Evolutionary conservation across 2,888 invertebrate genomes (phyloP), one percentile per base, ranked within the genome.

Genomic region (Drosophila lacicola): DNA sequence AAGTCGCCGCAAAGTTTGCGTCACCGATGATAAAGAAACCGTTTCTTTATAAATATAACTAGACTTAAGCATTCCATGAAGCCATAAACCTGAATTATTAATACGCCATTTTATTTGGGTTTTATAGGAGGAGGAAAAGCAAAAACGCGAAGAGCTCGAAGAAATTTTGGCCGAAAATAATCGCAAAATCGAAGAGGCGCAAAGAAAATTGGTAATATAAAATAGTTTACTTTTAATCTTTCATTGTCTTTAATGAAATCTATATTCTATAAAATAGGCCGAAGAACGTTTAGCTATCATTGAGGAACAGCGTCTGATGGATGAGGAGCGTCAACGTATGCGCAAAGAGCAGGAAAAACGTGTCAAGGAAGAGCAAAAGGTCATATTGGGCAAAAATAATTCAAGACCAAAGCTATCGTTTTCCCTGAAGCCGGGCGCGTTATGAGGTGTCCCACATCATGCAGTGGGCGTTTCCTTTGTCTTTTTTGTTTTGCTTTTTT

Each of bases 111-210:
- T 79, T 82, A 78, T 90, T 90, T 89, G 88, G 87, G 80, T 90
- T 91, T 95, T 95, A 95, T 97, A 99, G 98, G 98, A 98, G 95
- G 98, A 98, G 95, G 98, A 99, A 94, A 95, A 95, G 93, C 96
- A 96, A 94, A 98, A 98, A 94, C 96, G 98, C 90, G 97, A 97
- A 95, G 97, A 98, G 93, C 95, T 98, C 92, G 98, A 98, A 94
- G 95, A 95, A 93, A 98, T 98, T 93, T 96, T 98, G 95, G 98
- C 97, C 90, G 98, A 99, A 94, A 99, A 99, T 94, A 98, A 98
- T 95, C 95, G 95, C 93, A 98, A 98, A 94, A 98, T 98, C 83
- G 98, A 98, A 93, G 98, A 98, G 93, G 98, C 98, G 83, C 98
- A 98, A 94, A 96, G 96, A 91, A 98, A 98, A 95, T 94, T 98